These are phyloP conservation scores for Halictus quadricinctus DNA, from an alignment of 2,888 invertebrate genomes.

Conservation along the genomic window DNA sequence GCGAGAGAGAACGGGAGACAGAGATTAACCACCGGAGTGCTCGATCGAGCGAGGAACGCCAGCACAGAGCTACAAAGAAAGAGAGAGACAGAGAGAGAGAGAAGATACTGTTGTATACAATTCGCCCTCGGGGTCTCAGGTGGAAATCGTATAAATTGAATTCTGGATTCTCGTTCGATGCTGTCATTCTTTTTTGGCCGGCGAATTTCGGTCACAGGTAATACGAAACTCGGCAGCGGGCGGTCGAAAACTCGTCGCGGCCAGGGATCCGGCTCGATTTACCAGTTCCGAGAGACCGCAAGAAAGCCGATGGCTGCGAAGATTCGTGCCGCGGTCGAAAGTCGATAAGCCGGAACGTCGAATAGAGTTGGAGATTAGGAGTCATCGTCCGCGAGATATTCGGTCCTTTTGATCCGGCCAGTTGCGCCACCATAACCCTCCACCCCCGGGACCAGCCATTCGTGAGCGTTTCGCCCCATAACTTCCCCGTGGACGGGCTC, in stretches of 20 bases:
- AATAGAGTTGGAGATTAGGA: conserved; percentile 61
- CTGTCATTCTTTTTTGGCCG: conserved; percentile 43
- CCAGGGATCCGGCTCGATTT: conserved; percentile 69
- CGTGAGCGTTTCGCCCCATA: not conserved
- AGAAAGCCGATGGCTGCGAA: conserved; percentile 63
- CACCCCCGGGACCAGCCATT: not conserved
- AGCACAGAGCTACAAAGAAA: not conserved
- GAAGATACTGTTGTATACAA: not conserved
- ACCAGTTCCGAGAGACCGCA: conserved; percentile 66
- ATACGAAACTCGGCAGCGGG: conserved; percentile 56
- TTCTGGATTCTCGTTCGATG: conserved; percentile 29
- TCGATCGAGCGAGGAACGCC: not conserved
- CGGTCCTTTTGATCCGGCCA: conserved; percentile 36
- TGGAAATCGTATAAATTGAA: conserved; percentile 41
- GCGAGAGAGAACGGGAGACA: not conserved
- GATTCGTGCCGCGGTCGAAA: conserved; percentile 56
- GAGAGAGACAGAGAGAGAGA: not conserved
- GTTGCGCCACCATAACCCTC: not conserved
- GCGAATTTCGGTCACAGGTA: conserved; percentile 62
- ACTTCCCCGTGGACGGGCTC: not conserved
- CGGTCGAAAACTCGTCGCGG: conserved; percentile 52
- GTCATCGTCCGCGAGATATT: conserved; percentile 35
- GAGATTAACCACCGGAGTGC: conserved; percentile 18
- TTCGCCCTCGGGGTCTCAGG: conserved; percentile 13
- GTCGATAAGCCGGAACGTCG: conserved; percentile 54